Evolutionary conservation across 2,888 invertebrate genomes (phyloP).

Genomic region (Apotomis turbidana): DNA sequence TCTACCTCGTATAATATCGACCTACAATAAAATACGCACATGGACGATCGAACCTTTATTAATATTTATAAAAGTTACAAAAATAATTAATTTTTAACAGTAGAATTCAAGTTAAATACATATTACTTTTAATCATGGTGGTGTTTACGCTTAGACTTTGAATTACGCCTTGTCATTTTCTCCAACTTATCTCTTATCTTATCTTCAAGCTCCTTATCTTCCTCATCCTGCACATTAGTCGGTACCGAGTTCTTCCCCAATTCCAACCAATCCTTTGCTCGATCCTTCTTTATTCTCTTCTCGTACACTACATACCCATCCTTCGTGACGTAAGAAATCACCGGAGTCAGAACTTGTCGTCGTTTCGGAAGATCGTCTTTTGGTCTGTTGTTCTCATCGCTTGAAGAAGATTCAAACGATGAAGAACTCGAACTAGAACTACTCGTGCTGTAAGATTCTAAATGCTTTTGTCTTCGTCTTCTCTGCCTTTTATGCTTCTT

Average conservation of each 20-base stretch:
- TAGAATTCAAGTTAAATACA: no score
- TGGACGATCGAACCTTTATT: no score
- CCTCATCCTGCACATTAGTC: constrained; percentile 34
- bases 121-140: not conserved
- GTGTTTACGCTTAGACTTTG: not conserved
- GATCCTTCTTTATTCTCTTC: constrained; percentile 71
- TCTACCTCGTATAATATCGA: no score
- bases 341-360: constrained; percentile 68
- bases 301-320: constrained; percentile 73
- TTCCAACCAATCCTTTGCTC: constrained; percentile 70
- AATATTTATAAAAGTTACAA: no score
- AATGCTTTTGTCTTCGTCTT: constrained; percentile 46
- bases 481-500: constrained; percentile 17
- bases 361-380: constrained; percentile 43
- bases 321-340: constrained; percentile 73
- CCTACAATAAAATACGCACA: no score
- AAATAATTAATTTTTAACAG: no score
- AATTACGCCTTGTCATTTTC: constrained; percentile 2
- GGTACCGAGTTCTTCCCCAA: constrained; percentile 46
- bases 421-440: constrained; percentile 4
- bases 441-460: constrained; percentile 40
- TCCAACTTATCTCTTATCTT: constrained; percentile 26
- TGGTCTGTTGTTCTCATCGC: constrained; percentile 43
- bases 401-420: not conserved
- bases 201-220: constrained; percentile 45